phyloP scores from a whole-genome alignment of 2,888 invertebrate genomes.

The Pachymerium ferrugineum region DNA sequence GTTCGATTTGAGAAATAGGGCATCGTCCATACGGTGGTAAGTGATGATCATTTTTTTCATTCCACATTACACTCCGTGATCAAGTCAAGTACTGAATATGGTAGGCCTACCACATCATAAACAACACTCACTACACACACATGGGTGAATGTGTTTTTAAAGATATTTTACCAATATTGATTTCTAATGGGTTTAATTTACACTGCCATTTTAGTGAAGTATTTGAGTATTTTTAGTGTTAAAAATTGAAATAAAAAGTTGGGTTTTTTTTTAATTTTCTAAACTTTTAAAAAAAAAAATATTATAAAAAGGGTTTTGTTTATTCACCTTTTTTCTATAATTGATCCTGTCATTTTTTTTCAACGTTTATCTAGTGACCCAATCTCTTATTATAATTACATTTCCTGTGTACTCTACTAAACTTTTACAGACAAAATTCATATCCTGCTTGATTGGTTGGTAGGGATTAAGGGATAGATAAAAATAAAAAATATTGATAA shows the following conservation, averaged over 20 bases:
- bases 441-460: background rate
- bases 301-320: too few relatives aligned
- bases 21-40: background rate
- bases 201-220: background rate
- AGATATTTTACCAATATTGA: background rate
- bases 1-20: background rate
- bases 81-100: background rate
- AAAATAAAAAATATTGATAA: too few relatives aligned
- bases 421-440: background rate
- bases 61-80: background rate
- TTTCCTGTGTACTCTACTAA: background rate
- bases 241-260: too few relatives aligned
- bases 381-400: background rate
- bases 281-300: too few relatives aligned
- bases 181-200: background rate
- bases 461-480: too few relatives aligned
- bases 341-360: background rate
- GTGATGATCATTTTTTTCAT: background rate
- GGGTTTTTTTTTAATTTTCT: too few relatives aligned
- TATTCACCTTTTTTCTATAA: too few relatives aligned
- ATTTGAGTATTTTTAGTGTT: background rate
- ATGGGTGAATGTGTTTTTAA: background rate
- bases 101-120: background rate
- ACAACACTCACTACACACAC: background rate
- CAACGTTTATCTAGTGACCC: too few relatives aligned